A percentile compares a stretch with the other conserved stretches of the same genome.
Evolutionary conservation across 2,888 invertebrate genomes (phyloP).

Genomic region (Acanthosoma haemorrhoidale): DNA sequence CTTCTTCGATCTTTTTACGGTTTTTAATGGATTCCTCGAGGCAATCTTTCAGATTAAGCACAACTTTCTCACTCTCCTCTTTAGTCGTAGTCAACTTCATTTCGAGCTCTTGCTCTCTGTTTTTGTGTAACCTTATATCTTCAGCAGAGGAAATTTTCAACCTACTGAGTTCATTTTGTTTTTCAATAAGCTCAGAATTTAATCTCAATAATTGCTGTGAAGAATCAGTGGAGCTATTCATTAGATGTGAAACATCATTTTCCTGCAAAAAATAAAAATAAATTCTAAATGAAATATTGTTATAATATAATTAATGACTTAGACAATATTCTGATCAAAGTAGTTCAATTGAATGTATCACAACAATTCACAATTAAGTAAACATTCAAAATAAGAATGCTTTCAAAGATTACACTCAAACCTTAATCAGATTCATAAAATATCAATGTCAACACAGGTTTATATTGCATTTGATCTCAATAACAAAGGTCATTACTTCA

Average conservation of each 20-base stretch:
- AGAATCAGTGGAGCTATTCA: conserved; percentile 42
- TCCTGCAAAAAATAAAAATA: conserved; percentile 43
- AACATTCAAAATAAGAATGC: too few relatives aligned
- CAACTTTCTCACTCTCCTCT: conserved; percentile 16
- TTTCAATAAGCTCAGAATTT: conserved; percentile 46
- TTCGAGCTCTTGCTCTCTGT: conserved; percentile 41
- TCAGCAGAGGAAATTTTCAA: conserved; percentile 42
- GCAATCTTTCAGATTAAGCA: conserved; percentile 34
- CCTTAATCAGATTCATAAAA: too few relatives aligned
- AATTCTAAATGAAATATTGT: not conserved
- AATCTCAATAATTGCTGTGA: conserved; percentile 48
- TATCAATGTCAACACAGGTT: too few relatives aligned
- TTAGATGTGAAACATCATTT: conserved; percentile 40
- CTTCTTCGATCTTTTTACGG: conserved; percentile 37
- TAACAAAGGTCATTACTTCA: too few relatives aligned
- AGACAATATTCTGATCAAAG: too few relatives aligned
- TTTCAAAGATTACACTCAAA: too few relatives aligned
- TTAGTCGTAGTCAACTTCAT: conserved; percentile 30
- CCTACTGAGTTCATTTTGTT: conserved; percentile 46
- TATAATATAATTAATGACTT: too few relatives aligned
- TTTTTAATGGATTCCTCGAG: conserved; percentile 42
- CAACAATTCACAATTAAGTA: too few relatives aligned
- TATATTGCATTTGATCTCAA: too few relatives aligned
- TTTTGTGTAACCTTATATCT: conserved; percentile 39
- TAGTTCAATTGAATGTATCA: too few relatives aligned